Evolutionary conservation across 2,113 vertebrate genomes (phyloP).

Genomic region (Sorex araneus): DNA sequence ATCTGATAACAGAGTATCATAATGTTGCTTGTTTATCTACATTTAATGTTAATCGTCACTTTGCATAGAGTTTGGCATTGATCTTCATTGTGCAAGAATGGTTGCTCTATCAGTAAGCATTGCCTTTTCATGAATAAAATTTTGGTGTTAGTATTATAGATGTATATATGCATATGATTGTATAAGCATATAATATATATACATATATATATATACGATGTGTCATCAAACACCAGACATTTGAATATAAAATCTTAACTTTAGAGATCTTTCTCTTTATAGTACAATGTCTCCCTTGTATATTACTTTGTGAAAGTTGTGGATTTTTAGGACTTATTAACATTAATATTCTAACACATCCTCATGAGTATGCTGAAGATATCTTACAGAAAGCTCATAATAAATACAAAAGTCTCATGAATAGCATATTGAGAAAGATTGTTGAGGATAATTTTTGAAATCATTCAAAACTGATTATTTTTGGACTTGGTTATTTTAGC

Average conservation of each 20-base stretch:
- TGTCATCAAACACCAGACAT: not conserved
- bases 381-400: not conserved
- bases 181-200: no score
- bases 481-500: not conserved
- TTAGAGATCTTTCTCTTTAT: not conserved
- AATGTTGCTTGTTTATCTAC: not conserved
- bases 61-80: not conserved
- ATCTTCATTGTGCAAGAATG: not conserved
- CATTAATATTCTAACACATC: not conserved
- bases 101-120: not conserved
- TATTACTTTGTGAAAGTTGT: conserved; percentile 20
- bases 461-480: conserved; percentile 10
- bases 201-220: no score
- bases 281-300: not conserved
- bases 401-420: conserved; percentile 7
- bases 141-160: not conserved
- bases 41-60: not conserved
- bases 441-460: not conserved
- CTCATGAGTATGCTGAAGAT: not conserved
- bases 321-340: not conserved
- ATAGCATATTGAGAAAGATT: not conserved
- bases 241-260: not conserved
- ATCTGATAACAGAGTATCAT: not conserved
- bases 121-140: not conserved
- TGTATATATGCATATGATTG: no score